These are phyloP conservation scores for Camelus bactrianus DNA, from an alignment of 2,113 vertebrate genomes.

Conservation along the genomic window DNA sequence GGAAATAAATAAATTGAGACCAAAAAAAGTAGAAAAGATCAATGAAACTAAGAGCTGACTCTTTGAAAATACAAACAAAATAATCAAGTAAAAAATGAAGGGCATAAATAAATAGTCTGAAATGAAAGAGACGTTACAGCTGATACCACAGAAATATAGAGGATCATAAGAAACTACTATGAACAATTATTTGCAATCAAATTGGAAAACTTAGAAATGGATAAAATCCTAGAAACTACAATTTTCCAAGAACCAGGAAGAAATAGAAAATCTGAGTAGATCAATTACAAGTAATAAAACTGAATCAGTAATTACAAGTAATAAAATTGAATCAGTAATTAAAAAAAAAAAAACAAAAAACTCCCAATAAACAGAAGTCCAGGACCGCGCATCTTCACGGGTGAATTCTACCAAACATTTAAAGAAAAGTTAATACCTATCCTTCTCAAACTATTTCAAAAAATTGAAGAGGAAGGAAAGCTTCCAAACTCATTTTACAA, in stretches of 20 bases:
- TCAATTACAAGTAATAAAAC: background rate
- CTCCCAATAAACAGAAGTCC: background rate
- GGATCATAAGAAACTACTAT: background rate
- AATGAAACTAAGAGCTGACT: background rate
- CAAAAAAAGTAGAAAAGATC: background rate
- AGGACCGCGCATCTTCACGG: background rate
- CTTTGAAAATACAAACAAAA: background rate
- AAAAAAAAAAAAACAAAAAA: background rate
- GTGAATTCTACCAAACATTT: background rate
- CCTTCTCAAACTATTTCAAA: background rate
- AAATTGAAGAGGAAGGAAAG: background rate
- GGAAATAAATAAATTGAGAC: background rate
- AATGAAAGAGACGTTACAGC: background rate
- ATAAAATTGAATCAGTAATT: background rate
- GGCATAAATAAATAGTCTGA: background rate
- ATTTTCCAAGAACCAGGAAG: background rate
- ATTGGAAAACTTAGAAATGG: background rate
- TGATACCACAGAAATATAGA: background rate
- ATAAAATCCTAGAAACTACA: background rate
- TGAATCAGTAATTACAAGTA: background rate
- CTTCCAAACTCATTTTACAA: background rate
- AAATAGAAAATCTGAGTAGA: background rate
- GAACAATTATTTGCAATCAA: background rate
- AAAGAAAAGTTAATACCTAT: background rate
- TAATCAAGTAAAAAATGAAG: background rate